Evolutionary conservation across 2,888 invertebrate genomes (phyloP).

Genomic region (Mycogona germanica): DNA sequence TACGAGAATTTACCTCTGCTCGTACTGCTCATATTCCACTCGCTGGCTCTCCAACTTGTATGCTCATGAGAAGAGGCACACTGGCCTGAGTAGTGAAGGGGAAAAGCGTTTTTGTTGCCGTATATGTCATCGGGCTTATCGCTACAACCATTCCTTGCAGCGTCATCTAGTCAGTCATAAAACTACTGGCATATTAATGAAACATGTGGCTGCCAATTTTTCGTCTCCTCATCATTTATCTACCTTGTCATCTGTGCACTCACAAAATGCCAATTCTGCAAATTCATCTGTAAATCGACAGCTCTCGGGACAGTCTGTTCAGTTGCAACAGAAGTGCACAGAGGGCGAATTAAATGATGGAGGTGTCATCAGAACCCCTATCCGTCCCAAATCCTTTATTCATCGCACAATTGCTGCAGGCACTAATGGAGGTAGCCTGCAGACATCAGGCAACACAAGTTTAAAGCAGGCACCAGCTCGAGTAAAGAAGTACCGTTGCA

Average conservation of each 20-base stretch:
- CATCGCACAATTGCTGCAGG: neutral
- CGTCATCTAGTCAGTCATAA: constrained; percentile 29
- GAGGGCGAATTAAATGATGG: neutral
- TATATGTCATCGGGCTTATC: constrained; percentile 32
- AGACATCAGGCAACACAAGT: neutral
- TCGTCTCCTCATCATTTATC: too few relatives aligned
- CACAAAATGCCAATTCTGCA: too few relatives aligned
- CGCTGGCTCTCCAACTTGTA: constrained; percentile 80
- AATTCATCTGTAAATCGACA: too few relatives aligned
- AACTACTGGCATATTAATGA: constrained; percentile 14
- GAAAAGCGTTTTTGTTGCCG: constrained; percentile 31
- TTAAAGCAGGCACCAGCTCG: constrained; percentile 6
- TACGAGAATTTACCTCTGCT: constrained; percentile 66
- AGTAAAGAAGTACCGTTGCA: constrained; percentile 28
- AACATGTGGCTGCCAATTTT: constrained; percentile 8
- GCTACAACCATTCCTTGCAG: constrained; percentile 30
- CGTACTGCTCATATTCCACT: constrained; percentile 78
- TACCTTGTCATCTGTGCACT: too few relatives aligned
- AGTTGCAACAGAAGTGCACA: too few relatives aligned
- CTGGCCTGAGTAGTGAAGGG: constrained; percentile 30
- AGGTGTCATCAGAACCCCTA: too few relatives aligned
- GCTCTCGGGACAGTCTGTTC: too few relatives aligned
- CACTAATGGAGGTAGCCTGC: too few relatives aligned
- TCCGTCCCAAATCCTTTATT: too few relatives aligned
- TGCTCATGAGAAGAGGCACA: constrained; percentile 80